Conservation (phyloP, 64 coral and sea anemone genomes). For the Montipora cactus region DNA sequence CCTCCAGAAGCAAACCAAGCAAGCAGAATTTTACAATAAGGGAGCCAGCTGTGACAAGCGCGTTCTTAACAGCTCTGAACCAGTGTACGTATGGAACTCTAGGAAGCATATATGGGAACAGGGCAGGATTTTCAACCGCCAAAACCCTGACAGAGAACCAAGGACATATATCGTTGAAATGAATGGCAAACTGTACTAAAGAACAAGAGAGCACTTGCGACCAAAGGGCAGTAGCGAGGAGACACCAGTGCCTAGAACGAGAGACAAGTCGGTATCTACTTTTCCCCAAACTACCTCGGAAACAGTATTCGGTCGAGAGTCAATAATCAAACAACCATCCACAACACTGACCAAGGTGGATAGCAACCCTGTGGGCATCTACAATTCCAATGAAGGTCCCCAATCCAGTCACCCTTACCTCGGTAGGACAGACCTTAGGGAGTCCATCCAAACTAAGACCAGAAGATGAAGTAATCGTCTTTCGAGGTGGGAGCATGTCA, state of each 20-base stretch:
- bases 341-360: neutral
- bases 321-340: neutral
- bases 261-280: neutral
- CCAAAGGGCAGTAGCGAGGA: neutral
- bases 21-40: conserved; percentile 58
- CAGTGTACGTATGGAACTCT: conserved; percentile 56
- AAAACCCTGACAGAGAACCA: conserved; percentile 53
- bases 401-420: neutral
- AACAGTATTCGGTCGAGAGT: neutral
- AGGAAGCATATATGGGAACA: conserved; percentile 54
- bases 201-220: conserved; percentile 45
- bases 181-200: conserved; percentile 51
- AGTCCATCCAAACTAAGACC: neutral
- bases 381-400: neutral
- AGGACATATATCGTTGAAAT: conserved; percentile 72
- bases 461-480: neutral
- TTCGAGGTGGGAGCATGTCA: conserved; percentile 4
- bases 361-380: neutral
- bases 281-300: neutral
- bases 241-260: neutral
- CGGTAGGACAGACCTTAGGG: neutral
- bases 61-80: conserved; percentile 15
- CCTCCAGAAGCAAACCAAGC: conserved; percentile 43
- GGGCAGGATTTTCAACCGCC: conserved; percentile 30
- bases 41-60: neutral